A percentile compares a stretch with the other conserved stretches of the same genome.
These are phyloP conservation scores for Pseudococcus viburni DNA, from an alignment of 2,888 invertebrate species.

Conservation along the genomic window DNA sequence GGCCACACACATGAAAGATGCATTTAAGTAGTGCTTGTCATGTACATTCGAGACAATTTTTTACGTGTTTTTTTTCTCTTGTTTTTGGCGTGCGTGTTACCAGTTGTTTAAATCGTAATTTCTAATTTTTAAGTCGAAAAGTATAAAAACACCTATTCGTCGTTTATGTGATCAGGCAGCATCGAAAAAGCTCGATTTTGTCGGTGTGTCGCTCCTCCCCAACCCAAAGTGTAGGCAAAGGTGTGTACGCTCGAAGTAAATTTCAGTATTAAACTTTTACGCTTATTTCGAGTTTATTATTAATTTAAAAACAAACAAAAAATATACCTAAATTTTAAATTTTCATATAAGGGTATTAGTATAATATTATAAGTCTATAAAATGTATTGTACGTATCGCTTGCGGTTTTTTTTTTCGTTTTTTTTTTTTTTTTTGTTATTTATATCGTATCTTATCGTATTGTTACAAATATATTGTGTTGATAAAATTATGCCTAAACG, in stretches of 20 bases:
- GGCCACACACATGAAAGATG: constrained; percentile 34
- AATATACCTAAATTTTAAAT: neutral
- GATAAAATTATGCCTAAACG: constrained; percentile 39
- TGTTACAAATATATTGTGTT: neutral
- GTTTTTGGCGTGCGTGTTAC: constrained; percentile 38
- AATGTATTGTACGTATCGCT: neutral
- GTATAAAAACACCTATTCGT: neutral
- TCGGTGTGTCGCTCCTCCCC: neutral
- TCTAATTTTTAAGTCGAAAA: constrained; percentile 3
- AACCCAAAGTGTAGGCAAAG: neutral
- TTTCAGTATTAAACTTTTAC: constrained; percentile 55
- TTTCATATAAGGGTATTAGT: neutral
- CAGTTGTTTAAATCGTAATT: constrained; percentile 36
- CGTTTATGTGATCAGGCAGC: neutral
- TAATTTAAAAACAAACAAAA: constrained; percentile 1
- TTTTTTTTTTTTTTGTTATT: neutral
- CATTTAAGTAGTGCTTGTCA: constrained; percentile 43
- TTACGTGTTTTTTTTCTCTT: neutral
- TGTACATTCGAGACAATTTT: neutral
- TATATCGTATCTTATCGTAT: neutral
- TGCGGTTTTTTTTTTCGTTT: neutral
- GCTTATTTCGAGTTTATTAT: constrained; percentile 57
- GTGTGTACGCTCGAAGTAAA: constrained; percentile 49
- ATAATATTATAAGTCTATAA: neutral
- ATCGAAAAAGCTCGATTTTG: constrained; percentile 11